Base-by-base conservation (phyloP, 1,140 invertebrate species). In the Drosophila nebulosa region DNA sequence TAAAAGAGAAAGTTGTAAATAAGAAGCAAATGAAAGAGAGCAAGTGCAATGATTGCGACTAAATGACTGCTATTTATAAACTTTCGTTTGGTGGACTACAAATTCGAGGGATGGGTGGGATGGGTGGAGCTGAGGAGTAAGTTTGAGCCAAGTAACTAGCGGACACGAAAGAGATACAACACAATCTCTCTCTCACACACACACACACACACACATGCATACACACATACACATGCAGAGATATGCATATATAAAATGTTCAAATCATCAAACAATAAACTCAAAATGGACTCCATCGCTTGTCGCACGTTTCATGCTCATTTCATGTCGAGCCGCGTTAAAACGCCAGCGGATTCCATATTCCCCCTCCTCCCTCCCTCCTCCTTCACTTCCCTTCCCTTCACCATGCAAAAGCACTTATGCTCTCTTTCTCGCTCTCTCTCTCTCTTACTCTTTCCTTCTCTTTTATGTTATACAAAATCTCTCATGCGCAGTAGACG, bases 241-340 rank as follows among this genome's bases (percentile, higher is more conserved):
- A 22, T 63, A 58, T 76, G 57, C 61, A 74, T 75, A 69, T 78
- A 90, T 90, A 90, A 90, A 90, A 90, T 90, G 89, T 90, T 90
- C 89, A 90, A 91, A 91, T 91, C 90, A 91, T 90, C 90, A 91
- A 91, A 91, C 90, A 91, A 91, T 91, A 91, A 91, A 91, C 90
- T 91, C 86, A 90, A 91, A 91, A 91, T 91, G 90, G 90, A 91
- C 90, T 91, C 90, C 89, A 75, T 90, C 83, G 88, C 90, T 89
- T 78, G 84, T 74, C 81, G 72, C 81, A 81, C 74, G 80, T 89
- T 90, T 89, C 73, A 81, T 89, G 84, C 89, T 89, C 89, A 90
- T 90, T 90, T 90, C 88, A 81, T 85, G 83, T 88, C 83, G 81
- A 86, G 83, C 78, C 81, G 77, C 77, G 80, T 85, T 86, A 85